Conservation (phyloP, 2,888 invertebrate species). For the Drosophila nigricruria region DNA sequence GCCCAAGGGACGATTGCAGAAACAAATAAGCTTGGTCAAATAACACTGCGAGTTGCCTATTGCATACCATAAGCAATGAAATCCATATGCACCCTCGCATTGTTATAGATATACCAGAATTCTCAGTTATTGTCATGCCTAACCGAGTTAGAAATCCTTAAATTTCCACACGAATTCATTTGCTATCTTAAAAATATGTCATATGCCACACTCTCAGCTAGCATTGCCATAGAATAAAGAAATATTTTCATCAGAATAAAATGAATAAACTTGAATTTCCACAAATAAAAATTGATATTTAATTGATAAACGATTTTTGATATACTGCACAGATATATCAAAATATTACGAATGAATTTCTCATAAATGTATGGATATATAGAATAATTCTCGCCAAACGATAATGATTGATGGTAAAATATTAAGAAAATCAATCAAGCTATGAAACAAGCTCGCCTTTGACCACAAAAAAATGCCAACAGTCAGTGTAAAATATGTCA, state of each 20-base stretch:
- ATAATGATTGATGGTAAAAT: slow-evolving; percentile 56
- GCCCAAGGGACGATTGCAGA: slow-evolving; percentile 5
- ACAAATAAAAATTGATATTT: neutral
- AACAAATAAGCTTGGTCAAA: slow-evolving; percentile 22
- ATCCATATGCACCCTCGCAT: neutral
- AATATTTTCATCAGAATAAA: too few relatives aligned
- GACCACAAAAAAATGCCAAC: slow-evolving; percentile 25
- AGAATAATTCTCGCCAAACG: neutral
- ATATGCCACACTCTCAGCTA: too few relatives aligned
- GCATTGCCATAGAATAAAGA: too few relatives aligned
- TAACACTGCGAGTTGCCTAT: slow-evolving; percentile 3
- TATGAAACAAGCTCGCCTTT: slow-evolving; percentile 33
- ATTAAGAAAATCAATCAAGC: slow-evolving; percentile 70
- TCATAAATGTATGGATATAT: neutral
- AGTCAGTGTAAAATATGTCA: slow-evolving; percentile 61
- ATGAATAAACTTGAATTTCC: too few relatives aligned
- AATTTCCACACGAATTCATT: too few relatives aligned
- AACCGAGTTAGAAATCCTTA: neutral
- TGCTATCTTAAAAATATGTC: too few relatives aligned
- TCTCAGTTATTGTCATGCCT: neutral
- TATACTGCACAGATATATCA: neutral
- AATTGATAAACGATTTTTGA: neutral
- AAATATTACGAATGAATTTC: slow-evolving; percentile 9
- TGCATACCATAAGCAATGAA: neutral
- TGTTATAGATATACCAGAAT: neutral